These are phyloP conservation scores for Psilopsiagon aymara DNA, from an alignment of 2,113 vertebrate genomes.

Conservation along the genomic window DNA sequence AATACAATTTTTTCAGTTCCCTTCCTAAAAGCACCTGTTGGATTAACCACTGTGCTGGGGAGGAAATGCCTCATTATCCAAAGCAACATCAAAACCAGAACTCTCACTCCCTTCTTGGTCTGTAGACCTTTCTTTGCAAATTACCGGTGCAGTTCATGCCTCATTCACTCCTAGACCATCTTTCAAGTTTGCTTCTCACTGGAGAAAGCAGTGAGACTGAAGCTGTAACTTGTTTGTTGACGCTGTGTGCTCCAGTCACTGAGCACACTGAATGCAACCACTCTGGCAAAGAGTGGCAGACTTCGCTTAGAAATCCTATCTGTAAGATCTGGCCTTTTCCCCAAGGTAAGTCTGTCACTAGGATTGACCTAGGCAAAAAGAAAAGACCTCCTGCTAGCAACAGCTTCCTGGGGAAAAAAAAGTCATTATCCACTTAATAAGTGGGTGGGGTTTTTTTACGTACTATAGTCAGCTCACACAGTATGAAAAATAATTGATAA, in stretches of 20 bases:
- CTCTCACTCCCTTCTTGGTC: not conserved
- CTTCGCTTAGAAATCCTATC: not conserved
- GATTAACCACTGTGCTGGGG: not conserved
- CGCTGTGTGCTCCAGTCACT: not conserved
- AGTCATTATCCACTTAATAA: not conserved
- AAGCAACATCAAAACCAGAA: not conserved
- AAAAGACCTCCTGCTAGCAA: conserved; percentile 7
- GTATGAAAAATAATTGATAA: conserved; percentile 15
- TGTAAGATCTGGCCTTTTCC: not conserved
- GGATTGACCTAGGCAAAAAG: not conserved
- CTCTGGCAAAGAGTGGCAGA: not conserved
- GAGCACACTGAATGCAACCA: not conserved
- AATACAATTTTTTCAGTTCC: not conserved
- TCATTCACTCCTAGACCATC: not conserved
- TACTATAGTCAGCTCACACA: not conserved
- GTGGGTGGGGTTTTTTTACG: not conserved
- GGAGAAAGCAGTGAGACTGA: not conserved
- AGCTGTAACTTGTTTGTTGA: not conserved
- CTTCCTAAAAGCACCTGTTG: not conserved
- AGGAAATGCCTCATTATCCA: not conserved
- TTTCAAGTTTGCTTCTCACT: not conserved
- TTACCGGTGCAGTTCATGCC: not conserved
- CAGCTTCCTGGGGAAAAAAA: not conserved
- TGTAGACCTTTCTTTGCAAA: not conserved
- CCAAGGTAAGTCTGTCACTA: conserved; percentile 4